Evolutionary conservation across 2,888 invertebrate species (phyloP).

Genomic region (Dynastes grantii): DNA sequence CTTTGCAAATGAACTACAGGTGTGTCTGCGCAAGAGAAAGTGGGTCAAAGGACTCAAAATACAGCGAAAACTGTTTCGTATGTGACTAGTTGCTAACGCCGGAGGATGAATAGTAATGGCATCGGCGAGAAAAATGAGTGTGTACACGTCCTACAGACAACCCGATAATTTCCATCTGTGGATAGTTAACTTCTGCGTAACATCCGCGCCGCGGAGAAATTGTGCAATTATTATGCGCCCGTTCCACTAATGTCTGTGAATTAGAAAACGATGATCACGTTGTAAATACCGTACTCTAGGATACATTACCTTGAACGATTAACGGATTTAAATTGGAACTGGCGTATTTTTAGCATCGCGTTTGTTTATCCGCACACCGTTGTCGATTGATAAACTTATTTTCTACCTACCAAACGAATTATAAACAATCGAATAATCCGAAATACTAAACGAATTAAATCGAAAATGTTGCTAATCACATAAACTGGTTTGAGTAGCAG

Average conservation of each 20-base stretch:
- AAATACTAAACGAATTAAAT: too few relatives aligned
- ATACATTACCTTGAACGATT: conserved; percentile 11
- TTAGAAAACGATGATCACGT: conserved; percentile 13
- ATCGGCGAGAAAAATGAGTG: not conserved
- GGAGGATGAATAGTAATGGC: conserved; percentile 25
- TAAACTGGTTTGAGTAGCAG: too few relatives aligned
- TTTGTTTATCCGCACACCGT: conserved; percentile 2
- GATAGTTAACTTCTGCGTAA: conserved; percentile 26
- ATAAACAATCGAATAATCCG: not conserved
- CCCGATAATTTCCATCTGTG: conserved; percentile 20
- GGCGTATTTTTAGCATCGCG: not conserved
- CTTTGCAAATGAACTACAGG: conserved; percentile 52
- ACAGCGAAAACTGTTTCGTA: conserved; percentile 44
- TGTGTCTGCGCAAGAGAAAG: conserved; percentile 57
- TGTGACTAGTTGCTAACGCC: conserved; percentile 16
- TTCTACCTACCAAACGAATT: not conserved
- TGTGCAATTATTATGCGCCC: conserved; percentile 27
- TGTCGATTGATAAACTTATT: not conserved
- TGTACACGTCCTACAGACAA: conserved; percentile 16
- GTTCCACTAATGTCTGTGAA: not conserved
- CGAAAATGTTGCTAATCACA: too few relatives aligned
- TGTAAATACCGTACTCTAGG: not conserved
- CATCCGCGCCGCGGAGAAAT: conserved; percentile 15
- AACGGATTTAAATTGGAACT: conserved; percentile 1
- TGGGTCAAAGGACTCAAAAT: conserved; percentile 58